These are phyloP conservation scores for Xenopus tropicalis DNA, from an alignment of 2,113 vertebrate genomes.

Conservation along the genomic window DNA sequence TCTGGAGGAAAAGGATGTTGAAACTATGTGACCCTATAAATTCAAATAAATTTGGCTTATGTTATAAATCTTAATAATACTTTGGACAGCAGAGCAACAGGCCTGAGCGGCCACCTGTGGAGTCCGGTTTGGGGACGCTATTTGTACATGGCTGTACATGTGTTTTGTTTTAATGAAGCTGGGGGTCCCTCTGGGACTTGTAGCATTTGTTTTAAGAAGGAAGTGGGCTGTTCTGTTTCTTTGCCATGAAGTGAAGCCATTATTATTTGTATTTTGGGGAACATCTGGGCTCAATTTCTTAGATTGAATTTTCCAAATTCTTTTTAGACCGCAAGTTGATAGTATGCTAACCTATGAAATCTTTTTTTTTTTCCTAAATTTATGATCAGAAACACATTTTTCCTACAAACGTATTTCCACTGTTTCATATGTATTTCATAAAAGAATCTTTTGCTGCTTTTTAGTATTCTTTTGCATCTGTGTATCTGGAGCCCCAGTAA, in stretches of 20 bases:
- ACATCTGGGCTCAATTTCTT: conserved; percentile 73
- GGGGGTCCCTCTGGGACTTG: conserved; percentile 62
- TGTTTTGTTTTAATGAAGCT: conserved; percentile 42
- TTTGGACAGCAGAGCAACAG: conserved; percentile 1
- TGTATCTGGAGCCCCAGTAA: no score
- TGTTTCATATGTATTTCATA: conserved; percentile 9
- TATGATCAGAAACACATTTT: background rate
- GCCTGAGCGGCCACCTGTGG: conserved; percentile 32
- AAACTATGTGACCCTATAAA: conserved; percentile 37
- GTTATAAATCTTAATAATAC: conserved; percentile 31
- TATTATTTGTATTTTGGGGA: conserved; percentile 58
- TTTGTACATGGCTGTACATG: conserved; percentile 11
- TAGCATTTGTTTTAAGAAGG: conserved; percentile 68
- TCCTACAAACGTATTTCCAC: background rate
- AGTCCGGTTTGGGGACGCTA: conserved; percentile 21
- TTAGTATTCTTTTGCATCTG: background rate
- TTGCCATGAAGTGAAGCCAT: conserved; percentile 75
- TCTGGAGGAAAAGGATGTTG: conserved; percentile 43
- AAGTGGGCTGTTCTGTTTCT: conserved; percentile 73
- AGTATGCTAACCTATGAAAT: conserved; percentile 35
- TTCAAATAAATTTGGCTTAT: conserved; percentile 26
- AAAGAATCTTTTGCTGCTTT: background rate
- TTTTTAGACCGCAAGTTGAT: conserved; percentile 58
- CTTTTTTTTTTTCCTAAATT: conserved; percentile 5
- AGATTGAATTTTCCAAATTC: conserved; percentile 60